Evolutionary conservation across 2,113 vertebrate species (phyloP).

Genomic region (Nothobranchius furzeri): DNA sequence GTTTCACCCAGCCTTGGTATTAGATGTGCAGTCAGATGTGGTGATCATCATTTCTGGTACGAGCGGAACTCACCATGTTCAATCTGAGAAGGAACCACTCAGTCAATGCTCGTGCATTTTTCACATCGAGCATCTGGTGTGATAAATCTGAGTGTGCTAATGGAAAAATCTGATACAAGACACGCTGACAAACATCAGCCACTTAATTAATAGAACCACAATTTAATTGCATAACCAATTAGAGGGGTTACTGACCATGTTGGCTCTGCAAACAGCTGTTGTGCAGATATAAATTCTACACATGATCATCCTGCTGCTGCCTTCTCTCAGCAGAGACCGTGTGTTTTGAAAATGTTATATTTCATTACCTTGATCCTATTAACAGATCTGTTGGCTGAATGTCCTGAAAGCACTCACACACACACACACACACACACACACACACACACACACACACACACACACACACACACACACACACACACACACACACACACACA

Average conservation of each 20-base stretch:
- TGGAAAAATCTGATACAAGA: background rate
- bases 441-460: too few species aligned
- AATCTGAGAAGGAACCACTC: background rate
- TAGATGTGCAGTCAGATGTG: background rate
- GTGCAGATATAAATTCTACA: background rate
- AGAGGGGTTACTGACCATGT: conserved; percentile 3
- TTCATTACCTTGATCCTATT: too few species aligned
- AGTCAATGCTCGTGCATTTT: background rate
- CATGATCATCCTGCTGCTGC: background rate
- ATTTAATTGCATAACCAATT: background rate
- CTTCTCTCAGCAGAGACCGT: too few species aligned
- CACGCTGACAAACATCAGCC: background rate
- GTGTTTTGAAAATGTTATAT: too few species aligned
- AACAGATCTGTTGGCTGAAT: too few species aligned
- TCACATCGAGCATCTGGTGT: background rate
- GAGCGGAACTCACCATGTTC: background rate
- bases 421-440: too few species aligned
- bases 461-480: too few species aligned
- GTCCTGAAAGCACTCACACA: too few species aligned
- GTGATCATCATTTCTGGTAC: background rate
- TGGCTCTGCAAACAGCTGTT: background rate
- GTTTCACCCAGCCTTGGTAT: background rate
- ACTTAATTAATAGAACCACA: conserved; percentile 1
- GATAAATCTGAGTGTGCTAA: background rate
- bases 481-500: too few species aligned